Conservation (phyloP, 2,113 vertebrate species). For the Collichthys lucidus region DNA sequence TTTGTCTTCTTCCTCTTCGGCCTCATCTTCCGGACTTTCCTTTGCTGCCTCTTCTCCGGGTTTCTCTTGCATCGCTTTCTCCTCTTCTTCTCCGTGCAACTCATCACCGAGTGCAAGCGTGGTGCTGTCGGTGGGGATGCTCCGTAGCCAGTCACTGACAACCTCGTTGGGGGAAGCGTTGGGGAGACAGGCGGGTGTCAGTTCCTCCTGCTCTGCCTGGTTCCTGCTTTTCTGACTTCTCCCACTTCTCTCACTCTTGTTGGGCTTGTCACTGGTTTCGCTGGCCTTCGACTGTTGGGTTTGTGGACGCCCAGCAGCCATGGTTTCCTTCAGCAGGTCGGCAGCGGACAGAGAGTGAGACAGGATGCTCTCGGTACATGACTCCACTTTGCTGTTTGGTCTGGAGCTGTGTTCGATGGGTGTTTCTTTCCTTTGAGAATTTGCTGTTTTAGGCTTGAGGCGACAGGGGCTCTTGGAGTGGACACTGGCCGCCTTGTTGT, state of each 20-base stretch:
- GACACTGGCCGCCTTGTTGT: conserved; percentile 32
- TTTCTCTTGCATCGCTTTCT: conserved; percentile 32
- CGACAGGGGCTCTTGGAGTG: conserved; percentile 60
- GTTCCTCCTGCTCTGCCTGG: conserved; percentile 22
- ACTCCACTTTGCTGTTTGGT: conserved; percentile 52
- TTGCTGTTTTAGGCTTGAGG: conserved; percentile 45
- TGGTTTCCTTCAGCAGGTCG: conserved; percentile 72
- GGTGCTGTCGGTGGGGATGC: conserved; percentile 86
- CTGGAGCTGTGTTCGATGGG: conserved; percentile 23
- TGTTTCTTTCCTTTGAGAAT: conserved; percentile 41
- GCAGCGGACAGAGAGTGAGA: conserved; percentile 69
- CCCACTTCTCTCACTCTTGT: conserved; percentile 51
- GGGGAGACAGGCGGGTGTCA: conserved; percentile 85
- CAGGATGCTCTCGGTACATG: conserved; percentile 61
- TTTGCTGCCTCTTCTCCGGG: conserved; percentile 33
- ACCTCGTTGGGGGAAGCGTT: conserved; percentile 88
- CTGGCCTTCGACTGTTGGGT: conserved; percentile 74
- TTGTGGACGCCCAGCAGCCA: conserved; percentile 37
- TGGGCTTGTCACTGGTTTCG: conserved; percentile 48
- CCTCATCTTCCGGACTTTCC: background rate
- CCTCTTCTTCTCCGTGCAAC: conserved; percentile 40
- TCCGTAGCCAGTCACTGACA: conserved; percentile 91
- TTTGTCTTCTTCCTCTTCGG: conserved; percentile 50
- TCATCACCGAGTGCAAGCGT: conserved; percentile 79
- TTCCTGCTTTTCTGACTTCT: conserved; percentile 54